Evolutionary conservation across 1,140 invertebrate genomes (phyloP).

Genomic region (Drosophila novamexicana): DNA sequence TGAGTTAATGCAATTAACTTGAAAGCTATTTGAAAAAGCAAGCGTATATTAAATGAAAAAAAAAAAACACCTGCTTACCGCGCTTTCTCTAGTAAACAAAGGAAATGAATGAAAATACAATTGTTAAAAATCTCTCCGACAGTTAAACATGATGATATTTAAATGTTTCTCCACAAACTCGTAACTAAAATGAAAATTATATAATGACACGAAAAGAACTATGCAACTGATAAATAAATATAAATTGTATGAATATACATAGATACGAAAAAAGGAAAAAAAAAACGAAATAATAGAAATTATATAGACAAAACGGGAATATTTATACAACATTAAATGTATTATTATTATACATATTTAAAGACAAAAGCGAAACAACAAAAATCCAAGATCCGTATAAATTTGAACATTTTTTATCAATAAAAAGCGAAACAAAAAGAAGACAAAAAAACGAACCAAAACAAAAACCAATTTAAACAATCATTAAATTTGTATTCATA

Average conservation of each 20-base stretch:
- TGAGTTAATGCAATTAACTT: constrained; percentile 79
- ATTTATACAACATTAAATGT: constrained; percentile 79
- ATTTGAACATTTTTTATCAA: constrained; percentile 82
- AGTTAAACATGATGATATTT: constrained; percentile 64
- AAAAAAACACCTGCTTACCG: constrained; percentile 26
- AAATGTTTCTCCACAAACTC: constrained; percentile 63
- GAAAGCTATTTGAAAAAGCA: constrained; percentile 15
- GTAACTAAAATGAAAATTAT: constrained; percentile 34
- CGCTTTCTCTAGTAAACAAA: constrained; percentile 27
- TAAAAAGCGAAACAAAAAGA: constrained; percentile 64
- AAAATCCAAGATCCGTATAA: constrained; percentile 64
- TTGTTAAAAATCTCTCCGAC: constrained; percentile 57
- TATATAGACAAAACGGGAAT: constrained; percentile 77
- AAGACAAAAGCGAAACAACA: constrained; percentile 41
- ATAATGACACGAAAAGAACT: constrained; percentile 48
- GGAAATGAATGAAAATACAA: constrained; percentile 44
- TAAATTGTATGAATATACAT: constrained; percentile 48
- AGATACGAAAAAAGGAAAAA: constrained; percentile 10
- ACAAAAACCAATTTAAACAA: not conserved
- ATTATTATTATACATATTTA: constrained; percentile 76
- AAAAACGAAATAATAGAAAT: constrained; percentile 71
- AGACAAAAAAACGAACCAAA: constrained; percentile 45
- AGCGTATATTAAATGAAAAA: not conserved
- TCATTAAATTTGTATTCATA: not conserved
- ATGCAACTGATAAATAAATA: constrained; percentile 58